Evolutionary conservation across 2,888 invertebrate species (phyloP), one percentile per base, ranked within the genome.

Genomic region (Cosmopolites sordidus): DNA sequence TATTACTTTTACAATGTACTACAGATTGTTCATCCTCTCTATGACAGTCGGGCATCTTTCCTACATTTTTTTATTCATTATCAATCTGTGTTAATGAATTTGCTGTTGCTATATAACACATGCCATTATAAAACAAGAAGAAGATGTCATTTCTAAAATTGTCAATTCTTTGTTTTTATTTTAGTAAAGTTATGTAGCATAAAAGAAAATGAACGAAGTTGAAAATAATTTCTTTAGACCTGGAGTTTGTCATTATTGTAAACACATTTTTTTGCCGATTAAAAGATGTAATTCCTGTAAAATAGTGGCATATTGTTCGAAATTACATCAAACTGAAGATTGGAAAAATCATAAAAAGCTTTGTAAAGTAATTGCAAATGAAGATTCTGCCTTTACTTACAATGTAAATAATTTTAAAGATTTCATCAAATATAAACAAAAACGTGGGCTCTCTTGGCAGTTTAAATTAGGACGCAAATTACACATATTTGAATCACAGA

Each of bases 241-340:
- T 33, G n/a, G 33, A 6, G 33, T 33, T 33, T 33, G 33, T 33
- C 33, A 33, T 33, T 33, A 33, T 33, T 33, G 33, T 33, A 33
- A 33, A 33, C 4, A n/a, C 4, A 33, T 33, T n/a, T 33, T 3
- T 33, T 12, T 33, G 11, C 33, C 33, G 4, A 33, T 33, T 12
- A 33, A 11, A 11, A 33, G 33, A 12, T 33, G 33, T 11, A 33
- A 33, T 14, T 41, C 41, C 41, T 55, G 51, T 33, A 47, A 40
- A 42, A 22, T 50, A 12, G 9, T 45, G 17, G 18, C 50, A 2
- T 92, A 91, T 73, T 92, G 91, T 75, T 86, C 83, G 56, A 84
- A 82, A 63, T 83, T 83, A 58, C 91, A 91, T 71, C 91, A 91
- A 74, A 82, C 80, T 59, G 75, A 80, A 62, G 87, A 91, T 69